Evolutionary conservation across 2,888 invertebrate species (phyloP).

Genomic region (Osedax fenrisi): DNA sequence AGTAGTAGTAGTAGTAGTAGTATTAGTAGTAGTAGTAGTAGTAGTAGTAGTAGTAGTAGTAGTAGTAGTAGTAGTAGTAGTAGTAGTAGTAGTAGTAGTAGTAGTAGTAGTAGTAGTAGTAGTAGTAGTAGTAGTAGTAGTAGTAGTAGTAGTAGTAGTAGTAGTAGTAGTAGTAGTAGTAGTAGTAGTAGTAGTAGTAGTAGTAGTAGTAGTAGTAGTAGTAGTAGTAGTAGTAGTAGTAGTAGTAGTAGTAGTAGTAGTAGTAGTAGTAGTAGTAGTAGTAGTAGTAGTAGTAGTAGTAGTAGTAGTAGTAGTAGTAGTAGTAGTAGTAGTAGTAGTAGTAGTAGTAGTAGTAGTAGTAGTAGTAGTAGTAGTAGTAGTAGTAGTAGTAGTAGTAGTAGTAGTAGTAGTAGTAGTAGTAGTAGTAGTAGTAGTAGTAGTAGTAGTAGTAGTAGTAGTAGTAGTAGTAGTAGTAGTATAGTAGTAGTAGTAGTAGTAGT

Average conservation of each 20-base stretch:
- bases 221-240: conserved; percentile 10
- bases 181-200: conserved; percentile 7
- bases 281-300: conserved; percentile 4
- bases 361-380: conserved; percentile 10
- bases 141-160: conserved; percentile 10
- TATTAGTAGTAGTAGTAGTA: neutral
- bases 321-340: conserved; percentile 1
- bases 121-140: conserved; percentile 10
- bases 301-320: conserved; percentile 5
- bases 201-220: conserved; percentile 10
- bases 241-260: conserved; percentile 5
- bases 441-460: neutral
- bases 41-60: conserved; percentile 2
- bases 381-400: conserved; percentile 5
- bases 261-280: conserved; percentile 7
- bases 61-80: neutral
- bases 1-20: conserved; percentile 10
- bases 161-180: conserved; percentile 10
- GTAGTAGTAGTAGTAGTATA: no score
- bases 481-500: no score
- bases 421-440: neutral
- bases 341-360: conserved; percentile 7
- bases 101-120: conserved; percentile 10
- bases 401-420: conserved; percentile 7
- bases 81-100: neutral